Percentiles rank a stretch among this genome's conserved stretches.
Conservation (phyloP, 2,113 vertebrate species). For the Tonatia bakeri region DNA sequence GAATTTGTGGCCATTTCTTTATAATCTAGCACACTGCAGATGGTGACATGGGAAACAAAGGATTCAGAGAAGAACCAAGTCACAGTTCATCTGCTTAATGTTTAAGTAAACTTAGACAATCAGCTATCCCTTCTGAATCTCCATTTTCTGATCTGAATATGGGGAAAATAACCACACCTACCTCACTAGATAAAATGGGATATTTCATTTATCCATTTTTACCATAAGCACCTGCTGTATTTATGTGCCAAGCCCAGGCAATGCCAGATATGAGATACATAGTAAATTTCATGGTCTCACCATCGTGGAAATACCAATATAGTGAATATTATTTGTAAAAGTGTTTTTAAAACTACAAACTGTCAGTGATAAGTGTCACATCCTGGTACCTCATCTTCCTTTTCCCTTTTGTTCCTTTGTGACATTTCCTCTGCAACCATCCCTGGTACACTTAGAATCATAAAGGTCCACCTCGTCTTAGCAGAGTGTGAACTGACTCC, state of each 20-base stretch:
- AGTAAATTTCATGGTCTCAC: neutral
- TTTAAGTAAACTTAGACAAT: neutral
- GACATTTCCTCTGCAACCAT: neutral
- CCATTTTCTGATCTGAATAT: neutral
- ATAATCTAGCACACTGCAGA: neutral
- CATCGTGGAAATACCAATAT: neutral
- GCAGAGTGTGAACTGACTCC: neutral
- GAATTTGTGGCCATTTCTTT: slow-evolving; percentile 4
- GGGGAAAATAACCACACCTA: neutral
- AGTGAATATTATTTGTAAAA: neutral
- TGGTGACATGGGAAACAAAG: neutral
- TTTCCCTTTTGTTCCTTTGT: neutral
- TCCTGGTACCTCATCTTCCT: neutral
- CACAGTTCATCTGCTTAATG: neutral
- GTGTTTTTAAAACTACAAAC: neutral
- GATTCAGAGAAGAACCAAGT: neutral
- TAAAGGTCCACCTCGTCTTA: neutral
- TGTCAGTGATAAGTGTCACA: neutral
- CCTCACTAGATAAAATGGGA: neutral
- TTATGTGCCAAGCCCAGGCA: neutral
- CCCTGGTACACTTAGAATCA: neutral
- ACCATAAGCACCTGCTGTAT: neutral
- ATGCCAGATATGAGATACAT: neutral
- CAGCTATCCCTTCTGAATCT: neutral
- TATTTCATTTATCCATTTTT: neutral